A percentile compares a stretch with the other conserved stretches of the same genome.
Evolutionary conservation across 2,113 vertebrate species (phyloP).

Genomic region (Laticauda laticaudata): DNA sequence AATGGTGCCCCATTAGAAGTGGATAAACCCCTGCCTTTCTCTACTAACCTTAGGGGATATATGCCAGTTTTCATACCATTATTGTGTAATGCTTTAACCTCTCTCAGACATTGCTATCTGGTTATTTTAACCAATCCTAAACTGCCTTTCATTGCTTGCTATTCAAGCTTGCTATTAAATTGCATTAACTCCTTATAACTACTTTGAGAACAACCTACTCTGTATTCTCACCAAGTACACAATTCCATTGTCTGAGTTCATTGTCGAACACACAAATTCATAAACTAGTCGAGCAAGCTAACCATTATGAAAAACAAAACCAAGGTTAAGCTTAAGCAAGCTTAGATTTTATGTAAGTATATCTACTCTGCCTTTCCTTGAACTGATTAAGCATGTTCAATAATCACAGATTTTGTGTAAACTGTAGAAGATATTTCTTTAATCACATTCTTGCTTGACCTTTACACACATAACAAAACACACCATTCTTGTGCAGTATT

Average conservation of each 20-base stretch:
- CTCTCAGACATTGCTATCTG: background rate
- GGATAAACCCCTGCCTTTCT: background rate
- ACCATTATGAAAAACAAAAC: background rate
- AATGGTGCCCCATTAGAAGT: background rate
- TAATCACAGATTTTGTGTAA: background rate
- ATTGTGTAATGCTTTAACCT: background rate
- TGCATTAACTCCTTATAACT: background rate
- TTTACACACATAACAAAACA: constrained; percentile 31
- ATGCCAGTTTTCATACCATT: background rate
- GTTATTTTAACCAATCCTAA: background rate
- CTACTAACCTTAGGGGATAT: background rate
- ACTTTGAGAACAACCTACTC: background rate
- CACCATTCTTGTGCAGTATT: background rate
- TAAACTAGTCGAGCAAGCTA: background rate
- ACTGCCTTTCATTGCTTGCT: background rate
- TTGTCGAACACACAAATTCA: background rate
- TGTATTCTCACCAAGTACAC: background rate
- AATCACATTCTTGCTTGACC: constrained; percentile 15
- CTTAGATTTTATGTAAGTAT: background rate
- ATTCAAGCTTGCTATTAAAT: background rate
- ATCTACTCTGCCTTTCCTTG: background rate
- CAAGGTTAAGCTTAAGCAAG: background rate
- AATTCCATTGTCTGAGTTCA: background rate
- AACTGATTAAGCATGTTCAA: background rate
- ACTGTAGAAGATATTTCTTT: background rate